Base-by-base conservation (phyloP, 2,113 vertebrate species). In the Trichechus manatus region DNA sequence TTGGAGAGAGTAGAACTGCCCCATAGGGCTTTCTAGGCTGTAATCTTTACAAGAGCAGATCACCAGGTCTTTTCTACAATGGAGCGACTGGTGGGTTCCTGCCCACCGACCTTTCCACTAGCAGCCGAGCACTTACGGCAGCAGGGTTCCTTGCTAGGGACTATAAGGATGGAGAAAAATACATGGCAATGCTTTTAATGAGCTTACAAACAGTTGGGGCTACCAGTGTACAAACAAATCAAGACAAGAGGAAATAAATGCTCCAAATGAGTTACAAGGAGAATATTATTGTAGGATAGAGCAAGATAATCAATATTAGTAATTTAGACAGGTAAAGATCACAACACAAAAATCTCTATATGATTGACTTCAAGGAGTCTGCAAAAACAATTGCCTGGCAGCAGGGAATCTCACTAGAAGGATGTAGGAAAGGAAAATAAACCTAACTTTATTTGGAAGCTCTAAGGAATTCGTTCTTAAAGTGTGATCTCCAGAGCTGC, bases 361-460 rank as follows among this genome's bases (percentile, higher is more conserved):
- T 64, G 70, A 23, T 6, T 44, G 47, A 81, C 42, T 64, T 9
- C 25, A 56, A 17, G 29, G 15, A 84, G 11, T 83, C 31, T 59
- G n/a, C 13, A 61, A 64, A 85, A 66, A 75, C 1, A 44, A 81
- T 44, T 27, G 19, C 10, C 23, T 6, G 23, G 25, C 14, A 42
- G 59, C 27, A 97, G 23, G 61, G 61, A 27, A 66, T 19, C 10
- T 56, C 39, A 9, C 11, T 36, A 10, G 15, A 17, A 39, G 53
- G 47, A 5, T 39, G 3, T 2, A 4, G 31, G 9, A 53, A 29
- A 39, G 6, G 23, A 5, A 27, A 0, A 47, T 14, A 27, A 23
- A 56, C 20, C n/a, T 4, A 11, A 47, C 27, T 36, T 50, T 9
- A 22, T 17, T 10, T 53, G 25, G 14, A 3, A n/a, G 33, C 44